Evolutionary conservation across 53 echinoderm and acorn worm species (phyloP).

Genomic region (Echinarachnius parma): DNA sequence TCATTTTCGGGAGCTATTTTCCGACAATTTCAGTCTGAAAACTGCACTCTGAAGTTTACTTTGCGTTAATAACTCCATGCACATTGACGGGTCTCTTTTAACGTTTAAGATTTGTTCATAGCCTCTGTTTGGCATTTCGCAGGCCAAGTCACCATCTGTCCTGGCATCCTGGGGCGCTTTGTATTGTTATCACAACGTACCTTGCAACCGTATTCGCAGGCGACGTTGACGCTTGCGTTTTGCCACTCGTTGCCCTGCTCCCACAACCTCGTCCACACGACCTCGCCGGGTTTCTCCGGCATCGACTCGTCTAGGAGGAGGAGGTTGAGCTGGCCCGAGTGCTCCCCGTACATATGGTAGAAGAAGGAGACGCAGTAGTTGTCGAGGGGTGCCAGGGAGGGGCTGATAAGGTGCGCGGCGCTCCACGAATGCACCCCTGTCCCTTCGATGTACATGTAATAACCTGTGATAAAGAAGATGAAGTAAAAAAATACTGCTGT

Average conservation of each 20-base stretch:
- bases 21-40: no score
- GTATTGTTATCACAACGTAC: background rate
- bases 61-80: no score
- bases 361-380: slow-evolving; percentile 55
- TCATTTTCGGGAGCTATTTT: no score
- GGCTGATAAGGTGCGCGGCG: slow-evolving; percentile 57
- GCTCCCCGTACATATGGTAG: slow-evolving; percentile 72
- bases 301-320: slow-evolving; percentile 3
- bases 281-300: background rate
- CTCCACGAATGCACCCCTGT: slow-evolving; percentile 48
- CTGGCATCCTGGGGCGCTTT: no score
- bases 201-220: slow-evolving; percentile 26
- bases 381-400: slow-evolving; percentile 25
- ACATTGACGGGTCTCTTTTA: no score
- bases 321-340: slow-evolving; percentile 25
- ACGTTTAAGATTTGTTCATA: no score
- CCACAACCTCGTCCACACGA: slow-evolving; percentile 26
- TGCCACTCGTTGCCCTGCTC: slow-evolving; percentile 32
- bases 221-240: slow-evolving; percentile 6
- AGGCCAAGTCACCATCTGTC: no score
- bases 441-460: slow-evolving; percentile 67
- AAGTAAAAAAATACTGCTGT: no score
- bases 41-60: no score
- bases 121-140: no score
- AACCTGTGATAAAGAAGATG: no score